Conservation (phyloP, 2,888 invertebrate species). For the Periphyllus acericola region DNA sequence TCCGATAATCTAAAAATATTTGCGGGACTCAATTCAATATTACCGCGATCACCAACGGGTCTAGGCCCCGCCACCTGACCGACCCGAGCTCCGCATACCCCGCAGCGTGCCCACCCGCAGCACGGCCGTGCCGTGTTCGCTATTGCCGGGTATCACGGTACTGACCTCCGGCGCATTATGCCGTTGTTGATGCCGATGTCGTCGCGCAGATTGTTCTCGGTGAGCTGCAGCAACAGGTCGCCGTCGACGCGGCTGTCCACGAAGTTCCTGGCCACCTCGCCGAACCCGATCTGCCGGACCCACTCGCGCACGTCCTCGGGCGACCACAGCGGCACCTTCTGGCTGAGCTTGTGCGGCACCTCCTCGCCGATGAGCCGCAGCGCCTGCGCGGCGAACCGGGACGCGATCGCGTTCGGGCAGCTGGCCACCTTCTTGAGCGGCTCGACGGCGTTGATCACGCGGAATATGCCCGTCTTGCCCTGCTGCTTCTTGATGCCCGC, state of each 20-base stretch:
- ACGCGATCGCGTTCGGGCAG: conserved; percentile 97
- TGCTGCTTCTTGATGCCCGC: conserved; percentile 96
- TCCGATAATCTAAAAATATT: too few relatives aligned
- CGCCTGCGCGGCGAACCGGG: conserved; percentile 95
- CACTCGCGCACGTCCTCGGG: conserved; percentile 96
- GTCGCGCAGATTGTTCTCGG: conserved; percentile 89
- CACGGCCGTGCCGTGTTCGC: too few relatives aligned
- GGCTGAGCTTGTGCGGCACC: conserved; percentile 96
- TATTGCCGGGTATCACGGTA: too few relatives aligned
- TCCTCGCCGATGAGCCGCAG: conserved; percentile 93
- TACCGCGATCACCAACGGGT: too few relatives aligned
- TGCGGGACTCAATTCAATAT: too few relatives aligned
- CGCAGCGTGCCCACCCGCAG: too few relatives aligned
- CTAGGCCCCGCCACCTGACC: too few relatives aligned
- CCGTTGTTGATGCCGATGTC: conserved; percentile 95
- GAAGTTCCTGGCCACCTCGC: conserved; percentile 84
- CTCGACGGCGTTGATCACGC: conserved; percentile 94
- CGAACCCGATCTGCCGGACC: conserved; percentile 97
- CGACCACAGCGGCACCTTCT: conserved; percentile 98
- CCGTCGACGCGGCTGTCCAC: conserved; percentile 94
- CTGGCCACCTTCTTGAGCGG: conserved; percentile 95
- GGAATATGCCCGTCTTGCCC: conserved; percentile 89
- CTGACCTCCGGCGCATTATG: conserved; percentile 85
- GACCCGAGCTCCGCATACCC: too few relatives aligned
- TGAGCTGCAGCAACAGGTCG: conserved; percentile 90